Conservation (phyloP, 2,888 invertebrate genomes). For the Eumacrocentrus americanus region DNA sequence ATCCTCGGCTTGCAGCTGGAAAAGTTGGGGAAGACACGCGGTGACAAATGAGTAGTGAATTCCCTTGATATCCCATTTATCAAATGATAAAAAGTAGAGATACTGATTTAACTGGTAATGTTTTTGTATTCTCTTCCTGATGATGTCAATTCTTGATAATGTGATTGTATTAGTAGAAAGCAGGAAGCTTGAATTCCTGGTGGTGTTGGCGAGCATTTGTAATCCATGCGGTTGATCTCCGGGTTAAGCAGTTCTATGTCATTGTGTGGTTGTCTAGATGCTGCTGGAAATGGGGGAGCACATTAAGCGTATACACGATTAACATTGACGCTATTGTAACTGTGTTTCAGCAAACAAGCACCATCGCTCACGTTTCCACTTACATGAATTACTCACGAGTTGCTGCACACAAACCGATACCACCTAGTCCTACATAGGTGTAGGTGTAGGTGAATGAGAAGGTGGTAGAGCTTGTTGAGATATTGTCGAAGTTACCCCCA, state of each 20-base stretch:
- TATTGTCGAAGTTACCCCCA: conserved; percentile 16
- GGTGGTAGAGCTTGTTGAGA: conserved; percentile 11
- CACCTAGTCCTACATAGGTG: neutral
- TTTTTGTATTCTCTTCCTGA: too few relatives aligned
- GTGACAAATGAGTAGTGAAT: too few relatives aligned
- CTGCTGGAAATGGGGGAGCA: conserved; percentile 4
- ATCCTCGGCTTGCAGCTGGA: too few relatives aligned
- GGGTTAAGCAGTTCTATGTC: neutral
- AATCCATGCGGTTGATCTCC: neutral
- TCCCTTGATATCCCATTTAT: too few relatives aligned
- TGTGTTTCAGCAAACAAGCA: conserved; percentile 14
- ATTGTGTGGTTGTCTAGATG: conserved; percentile 12
- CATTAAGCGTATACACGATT: conserved; percentile 14
- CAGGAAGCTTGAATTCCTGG: neutral
- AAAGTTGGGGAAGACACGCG: too few relatives aligned
- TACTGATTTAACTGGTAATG: too few relatives aligned
- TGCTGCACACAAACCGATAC: neutral
- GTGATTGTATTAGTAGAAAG: neutral
- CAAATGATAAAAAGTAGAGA: too few relatives aligned
- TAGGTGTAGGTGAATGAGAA: conserved; percentile 6
- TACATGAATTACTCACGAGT: conserved; percentile 15
- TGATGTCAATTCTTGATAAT: too few relatives aligned
- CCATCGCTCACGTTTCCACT: conserved; percentile 20
- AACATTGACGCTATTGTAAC: conserved; percentile 13
- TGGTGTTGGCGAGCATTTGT: neutral